Percentiles rank a stretch among this genome's conserved stretches.
Evolutionary conservation across 2,113 vertebrate genomes (phyloP).

Genomic region (Pelmatolapia mariae): DNA sequence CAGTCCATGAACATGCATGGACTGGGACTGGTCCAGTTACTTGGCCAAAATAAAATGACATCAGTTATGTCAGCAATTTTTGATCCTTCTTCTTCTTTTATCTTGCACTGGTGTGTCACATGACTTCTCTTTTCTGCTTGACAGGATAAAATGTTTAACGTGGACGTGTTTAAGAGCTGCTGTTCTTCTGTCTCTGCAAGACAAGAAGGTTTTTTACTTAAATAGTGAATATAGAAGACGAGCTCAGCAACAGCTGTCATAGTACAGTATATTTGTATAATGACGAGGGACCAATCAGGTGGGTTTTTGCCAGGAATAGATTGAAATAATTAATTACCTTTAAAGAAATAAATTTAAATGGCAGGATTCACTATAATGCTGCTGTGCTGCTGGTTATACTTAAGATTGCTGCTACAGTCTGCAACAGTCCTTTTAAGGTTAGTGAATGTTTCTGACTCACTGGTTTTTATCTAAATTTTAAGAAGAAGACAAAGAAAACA

Average conservation of each 20-base stretch:
- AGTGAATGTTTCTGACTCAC: neutral
- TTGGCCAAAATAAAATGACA: conserved; percentile 13
- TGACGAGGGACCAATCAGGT: neutral
- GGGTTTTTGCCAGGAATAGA: neutral
- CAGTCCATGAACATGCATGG: conserved; percentile 71
- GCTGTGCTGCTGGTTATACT: neutral
- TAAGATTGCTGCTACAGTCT: neutral
- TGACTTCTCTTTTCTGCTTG: conserved; percentile 75
- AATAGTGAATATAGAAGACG: neutral
- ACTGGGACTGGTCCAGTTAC: conserved; percentile 74
- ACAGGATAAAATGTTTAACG: conserved; percentile 70
- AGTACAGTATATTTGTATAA: neutral
- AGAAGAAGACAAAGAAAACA: neutral
- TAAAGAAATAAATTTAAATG: neutral
- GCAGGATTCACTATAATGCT: neutral
- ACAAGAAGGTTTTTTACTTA: neutral
- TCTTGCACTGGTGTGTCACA: conserved; percentile 19
- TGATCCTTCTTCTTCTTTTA: neutral
- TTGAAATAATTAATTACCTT: neutral
- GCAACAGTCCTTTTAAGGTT: neutral
- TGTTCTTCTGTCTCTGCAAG: conserved; percentile 64
- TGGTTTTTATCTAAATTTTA: rapidly evolving
- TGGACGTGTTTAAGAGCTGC: conserved; percentile 74
- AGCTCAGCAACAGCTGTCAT: neutral
- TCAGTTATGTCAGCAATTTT: neutral